These are phyloP conservation scores for Amphibalanus amphitrite DNA, from an alignment of 1,140 invertebrate species.

Conservation along the genomic window DNA sequence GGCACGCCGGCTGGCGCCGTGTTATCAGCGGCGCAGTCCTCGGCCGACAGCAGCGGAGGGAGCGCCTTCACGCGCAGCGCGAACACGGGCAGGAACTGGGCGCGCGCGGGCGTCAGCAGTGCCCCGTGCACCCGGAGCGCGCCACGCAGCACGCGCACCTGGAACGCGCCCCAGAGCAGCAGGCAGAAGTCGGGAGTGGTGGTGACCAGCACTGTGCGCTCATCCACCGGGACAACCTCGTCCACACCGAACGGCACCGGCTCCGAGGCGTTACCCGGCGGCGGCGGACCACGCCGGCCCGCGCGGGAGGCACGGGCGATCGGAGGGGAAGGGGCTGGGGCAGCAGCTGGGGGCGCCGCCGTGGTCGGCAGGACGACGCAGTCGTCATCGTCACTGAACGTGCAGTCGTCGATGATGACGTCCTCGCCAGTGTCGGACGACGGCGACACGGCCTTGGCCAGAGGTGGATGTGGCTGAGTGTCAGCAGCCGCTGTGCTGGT, in stretches of 20 bases:
- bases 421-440: neutral
- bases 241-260: neutral
- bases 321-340: no score
- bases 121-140: neutral
- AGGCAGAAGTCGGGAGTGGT: neutral
- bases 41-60: neutral
- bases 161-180: neutral
- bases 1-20: neutral
- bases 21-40: neutral
- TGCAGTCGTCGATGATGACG: neutral
- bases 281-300: neutral
- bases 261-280: neutral
- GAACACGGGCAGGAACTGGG: neutral
- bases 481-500: no score
- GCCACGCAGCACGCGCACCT: neutral
- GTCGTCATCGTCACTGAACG: neutral
- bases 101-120: neutral
- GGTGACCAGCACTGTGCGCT: neutral
- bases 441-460: no score
- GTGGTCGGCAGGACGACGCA: no score
- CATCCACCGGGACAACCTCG: neutral
- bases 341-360: no score
- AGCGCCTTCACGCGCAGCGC: neutral
- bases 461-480: no score
- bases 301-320: no score